Evolutionary conservation across 2,797 vertebrate species (phyloP), one percentile per base, ranked within the genome.

Genomic region (Micropoecilia bifurca): DNA sequence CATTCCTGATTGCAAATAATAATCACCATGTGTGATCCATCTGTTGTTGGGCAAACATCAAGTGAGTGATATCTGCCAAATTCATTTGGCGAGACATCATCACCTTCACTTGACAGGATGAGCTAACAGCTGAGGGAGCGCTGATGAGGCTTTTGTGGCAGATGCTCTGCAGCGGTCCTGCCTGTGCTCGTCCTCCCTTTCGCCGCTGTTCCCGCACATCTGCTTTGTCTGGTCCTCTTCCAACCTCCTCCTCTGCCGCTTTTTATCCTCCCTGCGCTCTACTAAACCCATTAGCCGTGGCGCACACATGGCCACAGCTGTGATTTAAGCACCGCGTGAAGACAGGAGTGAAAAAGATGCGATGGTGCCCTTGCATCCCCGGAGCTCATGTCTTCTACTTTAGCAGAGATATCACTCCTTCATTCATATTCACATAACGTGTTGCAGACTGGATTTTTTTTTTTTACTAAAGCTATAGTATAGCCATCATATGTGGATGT

Each of bases 31-130:
- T 92, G 87, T n/a, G 80, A 81, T 82, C 92, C 91, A 81, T 92
- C 90, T 93, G 92, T 89, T 93, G 91, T 91, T 93, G 90, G 86
- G 81, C 84, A 91, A 93, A 92, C 90, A 89, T 89, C 78, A 87
- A 79, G 81, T 87, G 87, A 88, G 66, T 71, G 85, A 89, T 87
- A 83, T 83, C 86, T 88, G 92, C 92, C 92, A 92, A 83, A 88
- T 82, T 76, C 69, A 14, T 72, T 93, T 93, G 90, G 92, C 90
- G 59, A 85, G 81, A 86, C 85, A n/a, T 87, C 68, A 14, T 71
- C 82, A 83, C 82, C 87, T 88, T 88, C 80, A 75, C 85, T 85
- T 71, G 84, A 80, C 82, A 71, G 89, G 88, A 74, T 28, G 83
- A 85, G 83, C 69, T 25, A 18, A 73, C 78, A 81, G 81, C 88